Evolutionary conservation across 1,140 invertebrate genomes (phyloP).

Genomic region (Drusus annulatus): DNA sequence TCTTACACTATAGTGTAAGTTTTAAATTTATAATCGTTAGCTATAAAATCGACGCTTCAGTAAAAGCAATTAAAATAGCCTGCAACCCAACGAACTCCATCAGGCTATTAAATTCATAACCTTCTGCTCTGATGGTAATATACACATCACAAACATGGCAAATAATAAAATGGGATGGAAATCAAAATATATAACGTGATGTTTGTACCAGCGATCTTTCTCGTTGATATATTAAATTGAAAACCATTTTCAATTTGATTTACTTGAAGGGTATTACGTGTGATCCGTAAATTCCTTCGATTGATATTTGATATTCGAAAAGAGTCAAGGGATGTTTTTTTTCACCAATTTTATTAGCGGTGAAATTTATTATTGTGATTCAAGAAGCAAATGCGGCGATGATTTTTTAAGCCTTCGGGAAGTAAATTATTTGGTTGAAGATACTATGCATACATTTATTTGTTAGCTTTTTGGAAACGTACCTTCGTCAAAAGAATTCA

Average conservation of each 20-base stretch:
- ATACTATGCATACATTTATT: too few relatives aligned
- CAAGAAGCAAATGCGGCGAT: background rate
- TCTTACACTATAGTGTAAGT: too few relatives aligned
- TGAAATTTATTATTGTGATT: constrained; percentile 25
- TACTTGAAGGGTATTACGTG: constrained; percentile 35
- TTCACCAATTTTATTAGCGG: constrained; percentile 26
- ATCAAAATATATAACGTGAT: constrained; percentile 13
- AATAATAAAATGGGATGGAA: constrained; percentile 4
- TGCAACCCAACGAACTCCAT: too few relatives aligned
- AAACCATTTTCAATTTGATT: constrained; percentile 42
- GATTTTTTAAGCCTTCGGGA: background rate
- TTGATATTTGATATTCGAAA: constrained; percentile 28
- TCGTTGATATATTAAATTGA: constrained; percentile 35
- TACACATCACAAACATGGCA: background rate
- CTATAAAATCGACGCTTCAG: too few relatives aligned
- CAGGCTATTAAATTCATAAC: too few relatives aligned
- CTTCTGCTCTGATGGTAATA: too few relatives aligned
- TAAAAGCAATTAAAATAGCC: too few relatives aligned
- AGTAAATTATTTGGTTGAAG: background rate
- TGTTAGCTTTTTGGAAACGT: too few relatives aligned
- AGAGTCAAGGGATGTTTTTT: constrained; percentile 15
- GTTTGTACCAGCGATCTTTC: constrained; percentile 10
- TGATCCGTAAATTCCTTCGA: constrained; percentile 36
- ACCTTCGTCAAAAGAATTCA: too few relatives aligned
- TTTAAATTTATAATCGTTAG: too few relatives aligned